phyloP scores from a whole-genome alignment of 2,888 invertebrate genomes.

The Drosophila mettleri region DNA sequence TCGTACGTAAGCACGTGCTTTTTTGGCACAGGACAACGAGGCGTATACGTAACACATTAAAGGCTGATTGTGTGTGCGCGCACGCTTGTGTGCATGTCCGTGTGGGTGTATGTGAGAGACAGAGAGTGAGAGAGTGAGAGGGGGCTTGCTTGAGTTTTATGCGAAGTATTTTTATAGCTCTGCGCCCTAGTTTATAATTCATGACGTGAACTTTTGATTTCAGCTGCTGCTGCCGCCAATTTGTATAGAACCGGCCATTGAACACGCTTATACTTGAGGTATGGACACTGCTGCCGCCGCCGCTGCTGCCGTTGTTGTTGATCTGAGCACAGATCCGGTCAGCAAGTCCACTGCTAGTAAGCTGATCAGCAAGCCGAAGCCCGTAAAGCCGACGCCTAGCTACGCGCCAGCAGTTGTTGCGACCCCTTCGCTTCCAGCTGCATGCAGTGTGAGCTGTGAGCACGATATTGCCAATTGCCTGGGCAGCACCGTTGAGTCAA shows the following conservation, averaged over 20 bases:
- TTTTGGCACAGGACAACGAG: conserved; percentile 60
- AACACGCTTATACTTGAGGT: conserved; percentile 36
- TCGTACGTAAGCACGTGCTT: conserved; percentile 71
- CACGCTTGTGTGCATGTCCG: conserved; percentile 3
- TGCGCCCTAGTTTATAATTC: conserved; percentile 58
- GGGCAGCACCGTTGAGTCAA: conserved; percentile 80
- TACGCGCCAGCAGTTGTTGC: conserved; percentile 54
- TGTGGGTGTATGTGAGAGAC: conserved; percentile 2
- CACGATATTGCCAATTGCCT: conserved; percentile 57
- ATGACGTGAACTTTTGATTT: conserved; percentile 57
- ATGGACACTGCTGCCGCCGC: conserved; percentile 75
- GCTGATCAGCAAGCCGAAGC: conserved; percentile 45
- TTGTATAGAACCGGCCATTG: conserved; percentile 29
- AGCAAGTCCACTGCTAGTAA: conserved; percentile 47
- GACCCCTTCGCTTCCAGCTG: conserved; percentile 27
- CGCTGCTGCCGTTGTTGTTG: conserved; percentile 73
- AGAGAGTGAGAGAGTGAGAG: not conserved
- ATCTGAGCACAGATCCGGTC: conserved; percentile 60
- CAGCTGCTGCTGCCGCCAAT: conserved; percentile 56
- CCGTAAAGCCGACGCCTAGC: conserved; percentile 29
- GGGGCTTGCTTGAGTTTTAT: not conserved
- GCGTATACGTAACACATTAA: conserved; percentile 68
- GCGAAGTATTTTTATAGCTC: conserved; percentile 37
- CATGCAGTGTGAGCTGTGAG: conserved; percentile 20
- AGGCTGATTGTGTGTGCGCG: conserved; percentile 17